Base-by-base conservation (phyloP, 2,113 vertebrate genomes). In the Microcebus murinus region DNA sequence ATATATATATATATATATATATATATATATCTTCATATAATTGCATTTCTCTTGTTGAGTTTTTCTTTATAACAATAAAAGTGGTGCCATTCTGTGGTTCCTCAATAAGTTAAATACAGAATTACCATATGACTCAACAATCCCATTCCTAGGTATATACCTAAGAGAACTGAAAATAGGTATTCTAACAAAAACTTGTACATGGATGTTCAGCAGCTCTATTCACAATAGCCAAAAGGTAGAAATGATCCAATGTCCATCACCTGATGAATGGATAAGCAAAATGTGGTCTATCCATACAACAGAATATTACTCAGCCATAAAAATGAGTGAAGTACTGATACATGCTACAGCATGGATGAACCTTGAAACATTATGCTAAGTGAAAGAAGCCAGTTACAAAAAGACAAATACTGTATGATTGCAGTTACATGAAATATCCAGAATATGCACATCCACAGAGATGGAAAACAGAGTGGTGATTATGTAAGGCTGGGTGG, bases 11-110 rank as follows among this genome's bases (percentile, higher is more conserved):
- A 39, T 81, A n/a, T n/a, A n/a, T 55, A 15, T 50, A 50, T 50
- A 55, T 55, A 18, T 55, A 55, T 10, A 8, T 36, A 39, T 81
- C 13, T 81, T 25, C 80, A 61, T 63, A 63, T 79, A 36, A 70
- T 86, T 90, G 21, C n/a, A n/a, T 83, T 71, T 95, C 70, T 21
- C 42, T 65, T 82, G 20, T 57, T 93, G 34, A 67, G 34, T 61
- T 89, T 94, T 96, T 94, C 70, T 89, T 94, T 92, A 68, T n/a
- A 68, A 34, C 70, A 92, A 70, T 88, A 57, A 89, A 82, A 92
- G 20, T 63, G 31, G 25, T 81, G 29, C 18, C 50, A 61, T 45
- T 79, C 8, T 74, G 29, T 96, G 25, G 79, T 92, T 92, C 34
- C 65, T 68, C 67, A 80, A 7, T 84, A 79, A 91, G 27, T 87